Base-by-base conservation (phyloP, 2,888 invertebrate species). In the Zonitis immaculata region DNA sequence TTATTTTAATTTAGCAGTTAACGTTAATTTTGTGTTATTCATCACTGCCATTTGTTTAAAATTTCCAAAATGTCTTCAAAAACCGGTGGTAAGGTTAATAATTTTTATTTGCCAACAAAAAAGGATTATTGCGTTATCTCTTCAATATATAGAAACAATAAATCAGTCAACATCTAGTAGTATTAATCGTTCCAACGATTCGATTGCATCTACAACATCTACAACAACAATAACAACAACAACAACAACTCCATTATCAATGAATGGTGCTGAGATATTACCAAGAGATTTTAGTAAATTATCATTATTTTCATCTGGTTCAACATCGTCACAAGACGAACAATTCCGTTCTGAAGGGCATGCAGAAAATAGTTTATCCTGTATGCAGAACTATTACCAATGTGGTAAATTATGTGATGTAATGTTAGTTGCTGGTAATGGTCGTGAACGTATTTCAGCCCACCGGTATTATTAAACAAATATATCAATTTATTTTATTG, bases 371-470 rank as follows among this genome's bases (percentile, higher is more conserved):
- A 88, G 91, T 67, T 79, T 95, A 48, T 85, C 84, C 63, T 87
- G 88, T 69, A 91, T 95, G 86, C 88, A 87, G 72, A 81, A 83
- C 48, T 93, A 91, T 78, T 83, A 89, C 60, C 85, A 88, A 69
- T 85, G 87, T 54, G 86, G 89, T 66, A 88, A 91, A 75, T 79
- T 95, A 48, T 93, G 92, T 71, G 95, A 95, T 79, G 89, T 95
- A 46, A 85, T 85, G 16, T 82, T 95, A 20, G 85, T 94, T 64
- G 92, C 91, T 56, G 92, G 88, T 71, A 78, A 76, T 60, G 79
- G 78, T 73, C 84, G 83, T 54, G 81, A 80, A 75, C 82, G 83
- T 62, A 70, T 77, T 20, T 67, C 71, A 30, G 76, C 76, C 14
- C 77, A 77, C 54, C 73, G 73, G 76, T 76, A 68, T 39, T n/a